phyloP scores from a whole-genome alignment of 1,140 invertebrate species.

The Drosophila gunungcola region DNA sequence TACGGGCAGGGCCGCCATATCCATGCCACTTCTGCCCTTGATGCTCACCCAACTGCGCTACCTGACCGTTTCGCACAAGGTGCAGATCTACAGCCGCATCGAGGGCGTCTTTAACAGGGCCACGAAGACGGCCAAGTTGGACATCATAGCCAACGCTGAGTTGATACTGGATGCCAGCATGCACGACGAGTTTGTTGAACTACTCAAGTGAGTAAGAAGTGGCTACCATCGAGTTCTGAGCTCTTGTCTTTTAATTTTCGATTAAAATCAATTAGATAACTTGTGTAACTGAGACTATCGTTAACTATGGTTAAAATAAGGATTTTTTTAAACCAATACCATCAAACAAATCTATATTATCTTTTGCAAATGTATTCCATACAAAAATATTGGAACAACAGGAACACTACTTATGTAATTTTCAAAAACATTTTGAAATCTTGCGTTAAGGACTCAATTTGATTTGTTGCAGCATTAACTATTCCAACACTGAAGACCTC shows the following conservation, averaged over 20 bases:
- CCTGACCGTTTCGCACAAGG: conserved; percentile 63
- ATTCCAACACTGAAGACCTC: conserved; percentile 64
- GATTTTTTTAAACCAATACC: no score
- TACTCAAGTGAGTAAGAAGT: conserved; percentile 62
- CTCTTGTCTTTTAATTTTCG: no score
- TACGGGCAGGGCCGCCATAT: conserved; percentile 18
- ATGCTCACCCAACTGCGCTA: conserved; percentile 77
- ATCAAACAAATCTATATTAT: no score
- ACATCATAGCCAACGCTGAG: conserved; percentile 73
- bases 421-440: no score
- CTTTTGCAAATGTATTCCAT: no score
- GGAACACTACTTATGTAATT: no score
- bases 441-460: no score
- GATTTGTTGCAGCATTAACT: conserved; percentile 53
- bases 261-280: no score
- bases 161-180: conserved; percentile 69
- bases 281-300: no score
- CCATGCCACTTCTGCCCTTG: conserved; percentile 60
- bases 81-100: conserved; percentile 65
- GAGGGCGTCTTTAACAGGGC: conserved; percentile 65
- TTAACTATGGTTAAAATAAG: no score
- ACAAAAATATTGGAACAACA: no score
- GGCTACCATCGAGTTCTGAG: no score
- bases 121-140: conserved; percentile 46
- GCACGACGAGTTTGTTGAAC: conserved; percentile 76